phyloP scores from a whole-genome alignment of 2,113 vertebrate genomes.

The Papio anubis region DNA sequence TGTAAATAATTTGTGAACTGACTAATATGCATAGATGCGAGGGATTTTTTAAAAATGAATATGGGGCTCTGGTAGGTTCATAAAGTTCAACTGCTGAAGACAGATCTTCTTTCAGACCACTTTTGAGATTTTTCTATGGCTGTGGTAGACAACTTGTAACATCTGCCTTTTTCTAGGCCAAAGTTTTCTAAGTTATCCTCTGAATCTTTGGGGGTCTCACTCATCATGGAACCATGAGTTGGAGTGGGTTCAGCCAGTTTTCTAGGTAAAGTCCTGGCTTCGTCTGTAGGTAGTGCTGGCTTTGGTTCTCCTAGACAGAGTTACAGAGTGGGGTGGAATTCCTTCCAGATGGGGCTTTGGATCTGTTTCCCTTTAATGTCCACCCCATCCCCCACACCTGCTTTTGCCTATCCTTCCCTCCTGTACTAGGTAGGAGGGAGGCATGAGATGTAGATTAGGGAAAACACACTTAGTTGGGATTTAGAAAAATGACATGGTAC shows the following conservation, averaged over 20 bases:
- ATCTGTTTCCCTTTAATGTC: background rate
- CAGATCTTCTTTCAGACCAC: background rate
- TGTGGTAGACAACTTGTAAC: background rate
- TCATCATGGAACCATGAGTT: background rate
- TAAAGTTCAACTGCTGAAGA: background rate
- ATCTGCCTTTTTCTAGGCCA: background rate
- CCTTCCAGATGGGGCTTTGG: background rate
- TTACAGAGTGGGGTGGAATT: background rate
- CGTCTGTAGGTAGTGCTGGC: background rate
- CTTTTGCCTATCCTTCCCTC: background rate
- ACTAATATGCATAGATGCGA: background rate
- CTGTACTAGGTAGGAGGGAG: background rate
- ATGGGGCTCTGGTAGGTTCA: background rate
- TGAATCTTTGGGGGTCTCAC: background rate
- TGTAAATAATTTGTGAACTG: background rate
- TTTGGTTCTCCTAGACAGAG: background rate
- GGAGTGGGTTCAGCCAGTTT: background rate
- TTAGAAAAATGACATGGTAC: background rate
- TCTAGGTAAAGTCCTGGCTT: background rate
- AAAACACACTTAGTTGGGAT: background rate
- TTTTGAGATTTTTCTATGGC: background rate
- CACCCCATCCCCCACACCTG: background rate
- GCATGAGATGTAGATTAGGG: background rate
- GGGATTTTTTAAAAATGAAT: background rate
- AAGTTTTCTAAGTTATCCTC: background rate